Evolutionary conservation across 2,888 invertebrate species (phyloP), one percentile per base, ranked within the genome.

Genomic region (Polydesmus complanatus): DNA sequence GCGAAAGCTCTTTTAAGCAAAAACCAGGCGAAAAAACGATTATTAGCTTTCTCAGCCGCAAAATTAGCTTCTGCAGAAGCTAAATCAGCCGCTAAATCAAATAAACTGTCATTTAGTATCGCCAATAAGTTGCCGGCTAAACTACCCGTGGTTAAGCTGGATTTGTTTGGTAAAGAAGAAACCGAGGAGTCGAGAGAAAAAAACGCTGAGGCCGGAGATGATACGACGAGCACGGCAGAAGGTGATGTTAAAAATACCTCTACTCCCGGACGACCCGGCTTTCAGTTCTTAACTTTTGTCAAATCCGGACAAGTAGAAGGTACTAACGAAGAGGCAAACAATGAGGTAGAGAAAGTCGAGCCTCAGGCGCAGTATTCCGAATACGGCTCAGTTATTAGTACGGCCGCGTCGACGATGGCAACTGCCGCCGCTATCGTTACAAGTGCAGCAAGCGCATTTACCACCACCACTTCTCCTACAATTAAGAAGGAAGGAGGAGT

Each of bases 1-100:
- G 21, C 50, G 3, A 61, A 61, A 58, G n/a, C 61, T 5, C 26
- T 58, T 8, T 65, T 74, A 19, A 73, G 74, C 2, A 73, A 71
- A 65, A 70, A 69, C 22, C 70, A 72, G 60, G 75, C 75, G 3
- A 75, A 74, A 65, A 75, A 75, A 64, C 66, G 75, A 23, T 68
- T 76, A 2, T 68, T 73, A 54, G 74, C 75, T n/a, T 75, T 75
- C 65, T 72, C 73, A 22, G 68, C 69, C 62, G 68, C 70, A 0
- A 72, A 70, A 64, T 65, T n/a, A 58, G 26, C 53, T 27, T 19
- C 27, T 26, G 37, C 8, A 5, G 37, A 37, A 8, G 37, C 8
- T 8, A 37, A 37, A 37, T 5, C 37, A 2, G 51, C 49, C 27
- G 25, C 27, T 1, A 22, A 23, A n/a, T 47, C 56, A 18, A 23